A percentile compares a stretch with the other conserved stretches of the same genome.
These are phyloP conservation scores for Globia sparganii DNA, from an alignment of 2,888 invertebrate genomes.

Conservation along the genomic window DNA sequence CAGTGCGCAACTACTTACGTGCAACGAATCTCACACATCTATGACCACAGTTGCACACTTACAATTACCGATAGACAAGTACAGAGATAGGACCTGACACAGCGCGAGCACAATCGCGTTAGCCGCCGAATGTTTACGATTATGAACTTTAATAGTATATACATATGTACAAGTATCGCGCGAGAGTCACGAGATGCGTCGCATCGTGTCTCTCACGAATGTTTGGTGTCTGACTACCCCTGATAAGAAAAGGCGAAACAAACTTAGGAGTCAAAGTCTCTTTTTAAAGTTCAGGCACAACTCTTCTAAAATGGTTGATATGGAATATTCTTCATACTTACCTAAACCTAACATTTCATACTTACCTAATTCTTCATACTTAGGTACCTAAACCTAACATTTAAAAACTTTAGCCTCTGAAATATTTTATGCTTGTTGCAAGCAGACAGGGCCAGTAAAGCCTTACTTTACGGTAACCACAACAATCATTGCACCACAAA, in stretches of 20 bases:
- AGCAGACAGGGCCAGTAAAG: not conserved
- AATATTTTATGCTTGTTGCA: not conserved
- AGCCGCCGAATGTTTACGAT: not conserved
- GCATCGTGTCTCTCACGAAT: not conserved
- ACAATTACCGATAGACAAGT: not conserved
- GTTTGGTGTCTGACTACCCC: not conserved
- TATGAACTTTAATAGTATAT: not conserved
- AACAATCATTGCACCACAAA: conserved; percentile 16
- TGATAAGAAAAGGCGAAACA: not conserved
- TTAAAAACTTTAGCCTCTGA: not conserved
- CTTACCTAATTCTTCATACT: not conserved
- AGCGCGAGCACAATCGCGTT: not conserved
- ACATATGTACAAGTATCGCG: not conserved
- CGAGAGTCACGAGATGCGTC: not conserved
- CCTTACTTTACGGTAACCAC: conserved; percentile 3
- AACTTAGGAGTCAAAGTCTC: not conserved
- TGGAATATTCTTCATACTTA: not conserved
- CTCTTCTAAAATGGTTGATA: not conserved
- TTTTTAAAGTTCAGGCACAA: not conserved
- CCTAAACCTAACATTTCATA: not conserved
- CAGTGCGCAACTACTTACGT: not conserved
- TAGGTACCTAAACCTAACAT: too few species aligned
- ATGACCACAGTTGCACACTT: not conserved
- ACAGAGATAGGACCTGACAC: not conserved
- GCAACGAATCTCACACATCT: not conserved